A percentile compares a stretch with the other conserved stretches of the same genome.
These are phyloP conservation scores for Aurelia aurita complex sp. Pacific DNA, from an alignment of 30 jellyfish, hydroid and myxozoan species.

Conservation along the genomic window DNA sequence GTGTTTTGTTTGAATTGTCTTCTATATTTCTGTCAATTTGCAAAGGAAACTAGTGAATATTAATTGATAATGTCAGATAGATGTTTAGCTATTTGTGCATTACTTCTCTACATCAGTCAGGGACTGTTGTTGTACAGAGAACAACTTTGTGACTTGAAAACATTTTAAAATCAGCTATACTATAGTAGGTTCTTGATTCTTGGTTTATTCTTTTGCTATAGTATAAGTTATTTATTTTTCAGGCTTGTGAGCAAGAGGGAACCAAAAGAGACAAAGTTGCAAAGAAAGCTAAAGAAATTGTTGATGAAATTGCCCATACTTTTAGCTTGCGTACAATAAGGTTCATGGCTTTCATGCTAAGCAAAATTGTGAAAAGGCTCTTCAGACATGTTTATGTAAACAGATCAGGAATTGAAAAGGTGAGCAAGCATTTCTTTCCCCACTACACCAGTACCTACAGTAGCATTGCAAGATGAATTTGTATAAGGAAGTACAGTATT, in stretches of 20 bases:
- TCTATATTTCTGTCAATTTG: too few relatives aligned
- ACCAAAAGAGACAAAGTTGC: slow-evolving; percentile 10
- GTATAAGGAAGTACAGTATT: not conserved
- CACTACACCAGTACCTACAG: too few relatives aligned
- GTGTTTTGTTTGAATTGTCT: too few relatives aligned
- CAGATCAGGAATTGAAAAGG: slow-evolving; percentile 80
- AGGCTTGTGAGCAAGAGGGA: slow-evolving; percentile 59
- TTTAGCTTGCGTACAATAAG: slow-evolving; percentile 67
- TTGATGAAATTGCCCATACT: slow-evolving; percentile 89
- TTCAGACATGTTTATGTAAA: slow-evolving; percentile 81
- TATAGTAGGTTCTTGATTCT: not conserved
- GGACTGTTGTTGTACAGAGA: too few relatives aligned
- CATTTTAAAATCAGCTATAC: not conserved
- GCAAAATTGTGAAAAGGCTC: slow-evolving; percentile 51
- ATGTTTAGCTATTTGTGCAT: too few relatives aligned
- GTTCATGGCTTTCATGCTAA: slow-evolving; percentile 70
- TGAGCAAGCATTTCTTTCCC: not conserved
- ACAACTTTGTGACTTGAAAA: not conserved
- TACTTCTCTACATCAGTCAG: too few relatives aligned
- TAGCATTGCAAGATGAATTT: not conserved
- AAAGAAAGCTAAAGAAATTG: slow-evolving; percentile 63
- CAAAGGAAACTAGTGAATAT: too few relatives aligned
- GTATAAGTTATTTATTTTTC: not conserved
- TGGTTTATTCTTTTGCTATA: not conserved
- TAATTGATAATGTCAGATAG: too few relatives aligned